Percentiles rank a stretch among this genome's conserved stretches.
Evolutionary conservation across 2,797 vertebrate species (phyloP).

Genomic region (Menidia menidia): DNA sequence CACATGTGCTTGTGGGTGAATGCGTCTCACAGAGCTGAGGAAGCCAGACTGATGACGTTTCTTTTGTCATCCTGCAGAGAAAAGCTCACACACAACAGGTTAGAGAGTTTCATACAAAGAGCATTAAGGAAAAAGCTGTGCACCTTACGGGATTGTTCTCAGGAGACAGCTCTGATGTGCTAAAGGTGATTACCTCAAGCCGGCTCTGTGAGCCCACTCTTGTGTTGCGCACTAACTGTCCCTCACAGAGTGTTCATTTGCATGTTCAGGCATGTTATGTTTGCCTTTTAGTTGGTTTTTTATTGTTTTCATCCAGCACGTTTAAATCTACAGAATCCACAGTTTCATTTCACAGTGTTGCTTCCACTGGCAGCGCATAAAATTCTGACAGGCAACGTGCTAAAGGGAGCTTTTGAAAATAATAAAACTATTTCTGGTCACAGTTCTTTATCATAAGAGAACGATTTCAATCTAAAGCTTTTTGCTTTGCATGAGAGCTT

Average conservation of each 20-base stretch:
- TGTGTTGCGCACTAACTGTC: constrained; percentile 24
- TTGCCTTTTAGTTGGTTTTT: constrained; percentile 17
- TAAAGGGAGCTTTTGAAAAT: constrained; percentile 7
- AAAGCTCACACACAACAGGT: constrained; percentile 91
- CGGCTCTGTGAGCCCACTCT: constrained; percentile 34
- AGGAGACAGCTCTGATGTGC: constrained; percentile 77
- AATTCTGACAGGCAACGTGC: background rate
- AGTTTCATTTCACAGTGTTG: background rate
- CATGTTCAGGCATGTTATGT: constrained; percentile 25
- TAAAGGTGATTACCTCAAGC: constrained; percentile 86
- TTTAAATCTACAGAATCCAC: background rate
- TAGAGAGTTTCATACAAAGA: constrained; percentile 98
- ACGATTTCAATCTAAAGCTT: constrained; percentile 19
- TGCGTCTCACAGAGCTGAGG: constrained; percentile 22
- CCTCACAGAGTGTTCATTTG: constrained; percentile 27
- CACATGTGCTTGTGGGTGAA: constrained; percentile 29
- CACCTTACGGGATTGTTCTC: constrained; percentile 92
- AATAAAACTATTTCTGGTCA: background rate
- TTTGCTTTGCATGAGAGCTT: constrained; percentile 40
- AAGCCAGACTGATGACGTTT: constrained; percentile 42
- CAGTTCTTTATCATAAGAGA: constrained; percentile 9
- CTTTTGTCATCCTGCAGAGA: constrained; percentile 85
- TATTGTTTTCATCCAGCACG: background rate
- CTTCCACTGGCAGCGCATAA: background rate
- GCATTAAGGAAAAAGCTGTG: constrained; percentile 94